Percentiles rank a stretch among this genome's conserved stretches.
These are phyloP conservation scores for Scolanthus callimorphus DNA, from an alignment of 92 coral and sea anemone genomes.

Conservation along the genomic window DNA sequence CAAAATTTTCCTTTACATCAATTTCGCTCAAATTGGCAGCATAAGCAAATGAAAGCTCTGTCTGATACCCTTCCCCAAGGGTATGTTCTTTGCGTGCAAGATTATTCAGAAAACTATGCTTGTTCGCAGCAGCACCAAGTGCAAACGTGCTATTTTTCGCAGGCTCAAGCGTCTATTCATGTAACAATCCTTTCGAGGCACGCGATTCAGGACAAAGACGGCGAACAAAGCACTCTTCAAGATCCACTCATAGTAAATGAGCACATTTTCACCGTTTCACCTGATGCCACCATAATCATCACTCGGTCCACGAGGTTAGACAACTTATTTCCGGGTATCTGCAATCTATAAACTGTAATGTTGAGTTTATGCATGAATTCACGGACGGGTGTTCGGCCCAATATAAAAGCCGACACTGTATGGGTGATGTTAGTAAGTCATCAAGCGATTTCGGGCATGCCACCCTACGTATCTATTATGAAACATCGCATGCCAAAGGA, in stretches of 20 bases:
- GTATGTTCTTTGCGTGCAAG: no score
- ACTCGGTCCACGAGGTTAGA: conserved; percentile 29
- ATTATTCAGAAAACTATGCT: conserved; percentile 30
- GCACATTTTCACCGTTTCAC: conserved; percentile 13
- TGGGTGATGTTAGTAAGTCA: conserved; percentile 32
- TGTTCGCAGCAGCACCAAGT: conserved; percentile 13
- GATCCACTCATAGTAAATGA: conserved; percentile 11
- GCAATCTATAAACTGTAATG: conserved; percentile 3
- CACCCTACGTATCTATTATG: conserved; percentile 30
- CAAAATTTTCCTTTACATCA: conserved; percentile 58
- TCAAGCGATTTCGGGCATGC: conserved; percentile 16
- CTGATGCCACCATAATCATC: conserved; percentile 16
- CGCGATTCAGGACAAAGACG: neutral
- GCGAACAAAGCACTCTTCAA: neutral
- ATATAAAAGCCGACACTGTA: conserved; percentile 49
- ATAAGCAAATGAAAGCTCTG: conserved; percentile 32
- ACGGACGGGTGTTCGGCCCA: conserved; percentile 61
- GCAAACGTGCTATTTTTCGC: conserved; percentile 17
- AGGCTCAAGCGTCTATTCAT: conserved; percentile 24
- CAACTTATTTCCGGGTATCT: conserved; percentile 15
- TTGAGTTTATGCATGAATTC: conserved; percentile 41
- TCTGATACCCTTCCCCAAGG: conserved; percentile 32
- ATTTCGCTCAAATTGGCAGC: conserved; percentile 68
- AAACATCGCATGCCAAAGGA: conserved; percentile 54
- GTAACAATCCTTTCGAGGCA: neutral